Percentiles rank a stretch among this genome's conserved stretches.
phyloP scores from a whole-genome alignment of 2,113 vertebrate genomes.

The Rhagologus leucostigma region DNA sequence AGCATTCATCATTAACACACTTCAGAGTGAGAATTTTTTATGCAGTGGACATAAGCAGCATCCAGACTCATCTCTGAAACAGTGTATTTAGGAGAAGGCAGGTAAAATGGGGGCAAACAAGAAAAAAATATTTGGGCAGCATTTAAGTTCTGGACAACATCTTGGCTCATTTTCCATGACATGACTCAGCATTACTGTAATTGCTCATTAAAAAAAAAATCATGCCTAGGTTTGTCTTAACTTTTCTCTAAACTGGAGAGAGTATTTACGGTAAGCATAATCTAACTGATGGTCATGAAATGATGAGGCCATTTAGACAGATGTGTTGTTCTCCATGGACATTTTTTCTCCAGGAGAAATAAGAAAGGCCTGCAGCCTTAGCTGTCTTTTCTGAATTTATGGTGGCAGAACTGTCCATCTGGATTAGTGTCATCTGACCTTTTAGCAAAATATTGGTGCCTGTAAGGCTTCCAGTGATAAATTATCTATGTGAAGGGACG shows the following conservation, averaged over 20 bases:
- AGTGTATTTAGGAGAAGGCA: background rate
- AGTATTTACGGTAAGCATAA: background rate
- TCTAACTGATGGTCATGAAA: background rate
- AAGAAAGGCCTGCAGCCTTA: conserved; percentile 16
- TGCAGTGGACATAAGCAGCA: background rate
- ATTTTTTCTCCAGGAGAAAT: conserved; percentile 9
- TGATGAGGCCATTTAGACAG: conserved; percentile 11
- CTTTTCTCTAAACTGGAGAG: background rate
- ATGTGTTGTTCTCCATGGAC: conserved; percentile 5
- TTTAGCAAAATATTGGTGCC: background rate
- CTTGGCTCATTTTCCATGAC: background rate
- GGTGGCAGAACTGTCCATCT: conserved; percentile 36
- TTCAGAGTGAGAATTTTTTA: background rate
- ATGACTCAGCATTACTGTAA: background rate
- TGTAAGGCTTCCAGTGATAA: conserved; percentile 10
- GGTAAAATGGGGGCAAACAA: background rate
- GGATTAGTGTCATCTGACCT: conserved; percentile 36
- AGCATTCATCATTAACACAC: background rate
- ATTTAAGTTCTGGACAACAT: background rate
- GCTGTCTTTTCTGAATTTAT: conserved; percentile 27
- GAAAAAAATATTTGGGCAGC: background rate
- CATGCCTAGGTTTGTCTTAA: background rate
- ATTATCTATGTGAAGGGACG: conserved; percentile 5
- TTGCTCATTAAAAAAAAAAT: background rate
- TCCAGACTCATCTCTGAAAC: background rate